Evolutionary conservation across 1,140 invertebrate species (phyloP).

Genomic region (Zaprionus ghesquierei): DNA sequence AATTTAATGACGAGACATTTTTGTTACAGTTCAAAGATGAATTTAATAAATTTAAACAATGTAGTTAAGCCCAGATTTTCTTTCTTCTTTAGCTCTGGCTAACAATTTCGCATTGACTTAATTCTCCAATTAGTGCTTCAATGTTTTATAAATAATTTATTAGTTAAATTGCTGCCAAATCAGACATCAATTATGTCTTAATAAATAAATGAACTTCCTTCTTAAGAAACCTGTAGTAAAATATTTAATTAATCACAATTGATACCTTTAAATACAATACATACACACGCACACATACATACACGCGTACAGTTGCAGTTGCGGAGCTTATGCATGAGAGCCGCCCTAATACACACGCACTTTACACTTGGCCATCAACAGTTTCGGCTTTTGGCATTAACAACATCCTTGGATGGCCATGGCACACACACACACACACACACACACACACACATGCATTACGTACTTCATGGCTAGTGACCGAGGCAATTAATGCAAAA

Average conservation of each 20-base stretch:
- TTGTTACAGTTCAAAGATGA: too few relatives aligned
- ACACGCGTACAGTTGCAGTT: background rate
- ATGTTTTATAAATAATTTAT: background rate
- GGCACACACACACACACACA: conserved; percentile 23
- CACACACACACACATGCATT: conserved; percentile 1
- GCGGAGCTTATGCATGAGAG: conserved; percentile 1
- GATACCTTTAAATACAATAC: background rate
- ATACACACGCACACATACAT: background rate
- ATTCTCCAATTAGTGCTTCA: background rate
- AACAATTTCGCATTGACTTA: background rate
- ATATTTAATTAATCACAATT: background rate
- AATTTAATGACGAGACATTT: too few relatives aligned
- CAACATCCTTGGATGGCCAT: conserved; percentile 38
- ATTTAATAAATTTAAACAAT: too few relatives aligned
- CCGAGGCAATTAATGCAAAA: conserved; percentile 61
- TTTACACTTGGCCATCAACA: conserved; percentile 49
- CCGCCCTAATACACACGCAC: conserved; percentile 6
- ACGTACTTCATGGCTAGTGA: background rate
- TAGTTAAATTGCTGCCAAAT: background rate
- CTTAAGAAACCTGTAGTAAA: background rate
- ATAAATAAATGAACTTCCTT: background rate
- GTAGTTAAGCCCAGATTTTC: too few relatives aligned
- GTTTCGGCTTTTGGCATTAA: conserved; percentile 23
- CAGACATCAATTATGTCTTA: background rate
- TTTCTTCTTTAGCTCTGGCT: background rate